Conservation (phyloP, 2,113 vertebrate species). For the Oncorhynchus tshawytscha region DNA sequence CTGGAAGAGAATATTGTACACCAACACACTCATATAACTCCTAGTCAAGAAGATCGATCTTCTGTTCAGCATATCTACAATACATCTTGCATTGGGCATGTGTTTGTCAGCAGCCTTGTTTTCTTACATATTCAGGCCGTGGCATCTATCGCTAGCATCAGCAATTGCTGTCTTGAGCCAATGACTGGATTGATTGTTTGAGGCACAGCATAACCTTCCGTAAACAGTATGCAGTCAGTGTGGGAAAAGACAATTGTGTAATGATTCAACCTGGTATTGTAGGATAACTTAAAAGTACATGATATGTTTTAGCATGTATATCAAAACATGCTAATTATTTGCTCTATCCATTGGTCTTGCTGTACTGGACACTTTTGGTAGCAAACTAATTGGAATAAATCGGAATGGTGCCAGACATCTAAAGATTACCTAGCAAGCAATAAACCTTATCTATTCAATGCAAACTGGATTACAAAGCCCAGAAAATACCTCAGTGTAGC, state of each 20-base stretch:
- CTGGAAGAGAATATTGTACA: neutral
- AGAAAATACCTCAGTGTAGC: slow-evolving; percentile 38
- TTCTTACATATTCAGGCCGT: slow-evolving; percentile 7
- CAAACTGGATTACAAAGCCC: slow-evolving; percentile 60
- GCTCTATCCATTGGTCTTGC: slow-evolving; percentile 17
- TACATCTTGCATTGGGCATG: slow-evolving; percentile 12
- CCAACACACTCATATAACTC: neutral
- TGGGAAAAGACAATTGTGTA: slow-evolving; percentile 22
- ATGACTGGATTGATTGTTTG: slow-evolving; percentile 33
- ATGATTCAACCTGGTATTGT: slow-evolving; percentile 25
- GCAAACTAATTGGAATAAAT: slow-evolving; percentile 15
- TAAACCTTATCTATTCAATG: slow-evolving; percentile 52
- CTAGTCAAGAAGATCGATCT: no score
- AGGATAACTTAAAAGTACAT: no score
- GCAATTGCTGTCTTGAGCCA: slow-evolving; percentile 44
- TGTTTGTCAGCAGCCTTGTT: slow-evolving; percentile 31
- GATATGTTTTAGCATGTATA: slow-evolving; percentile 27
- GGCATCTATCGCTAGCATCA: neutral
- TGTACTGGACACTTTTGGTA: slow-evolving; percentile 1
- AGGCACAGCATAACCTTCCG: slow-evolving; percentile 11
- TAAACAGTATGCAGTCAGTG: neutral
- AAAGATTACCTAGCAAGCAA: slow-evolving; percentile 47
- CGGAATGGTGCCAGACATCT: slow-evolving; percentile 28
- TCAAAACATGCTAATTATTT: slow-evolving; percentile 2
- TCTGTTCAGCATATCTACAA: slow-evolving; percentile 20